Percentiles rank a stretch among this genome's conserved stretches.
These are phyloP conservation scores for Malurus cyaneus DNA, from an alignment of 2,113 vertebrate species.

Conservation along the genomic window DNA sequence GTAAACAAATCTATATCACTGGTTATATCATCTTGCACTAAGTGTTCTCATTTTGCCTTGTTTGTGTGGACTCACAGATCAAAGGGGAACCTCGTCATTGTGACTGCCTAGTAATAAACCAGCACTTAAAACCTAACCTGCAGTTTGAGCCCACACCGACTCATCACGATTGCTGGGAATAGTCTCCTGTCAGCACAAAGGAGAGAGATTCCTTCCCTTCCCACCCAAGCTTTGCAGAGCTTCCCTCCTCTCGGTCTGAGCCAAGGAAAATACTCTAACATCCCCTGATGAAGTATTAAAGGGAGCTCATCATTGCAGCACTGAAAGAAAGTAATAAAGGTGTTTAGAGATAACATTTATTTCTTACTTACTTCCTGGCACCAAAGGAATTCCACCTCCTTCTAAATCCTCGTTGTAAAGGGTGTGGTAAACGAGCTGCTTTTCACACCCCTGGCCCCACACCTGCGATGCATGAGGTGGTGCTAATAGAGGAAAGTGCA, in stretches of 20 bases:
- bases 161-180: neutral
- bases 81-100: neutral
- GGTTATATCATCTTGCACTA: neutral
- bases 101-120: neutral
- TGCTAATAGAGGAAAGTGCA: neutral
- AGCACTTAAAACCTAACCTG: neutral
- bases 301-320: neutral
- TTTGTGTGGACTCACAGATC: neutral
- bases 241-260: neutral
- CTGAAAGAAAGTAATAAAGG: neutral
- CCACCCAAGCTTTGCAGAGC: neutral
- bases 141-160: neutral
- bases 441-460: neutral
- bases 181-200: neutral
- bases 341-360: neutral
- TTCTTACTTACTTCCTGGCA: neutral
- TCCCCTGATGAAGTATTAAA: neutral
- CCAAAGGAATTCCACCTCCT: neutral
- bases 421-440: neutral
- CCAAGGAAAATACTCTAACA: neutral
- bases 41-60: neutral
- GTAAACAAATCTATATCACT: neutral
- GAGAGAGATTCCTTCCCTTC: neutral
- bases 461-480: accelerated
- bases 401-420: accelerated